Base-by-base conservation (phyloP, 2,888 invertebrate genomes). In the Chorisops tibialis region DNA sequence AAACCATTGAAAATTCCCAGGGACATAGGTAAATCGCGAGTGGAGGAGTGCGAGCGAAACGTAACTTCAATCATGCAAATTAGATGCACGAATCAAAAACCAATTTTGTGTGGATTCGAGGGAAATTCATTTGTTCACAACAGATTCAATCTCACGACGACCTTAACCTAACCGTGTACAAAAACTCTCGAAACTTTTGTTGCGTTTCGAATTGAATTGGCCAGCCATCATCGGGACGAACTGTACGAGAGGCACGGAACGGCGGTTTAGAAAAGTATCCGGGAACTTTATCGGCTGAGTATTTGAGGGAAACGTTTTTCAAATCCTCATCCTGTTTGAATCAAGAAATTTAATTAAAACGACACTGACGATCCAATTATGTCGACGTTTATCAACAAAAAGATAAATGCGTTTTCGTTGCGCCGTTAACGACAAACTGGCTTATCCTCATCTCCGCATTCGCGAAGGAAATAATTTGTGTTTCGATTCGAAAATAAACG, bases 291-390 rank as follows among this genome's bases (percentile, higher is more conserved):
- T 30, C 30, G 30, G 30, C 9, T 30, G 30, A 30, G 24, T n/a
- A n/a, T n/a, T n/a, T n/a, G n/a, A 24, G 24, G 7, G 30, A 9
- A n/a, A 30, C 30, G 7, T 30, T 30, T 30, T 30, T 30, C 30
- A 1, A 30, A 9, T 43, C 47, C 5, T 4, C 2, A 9, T 47
- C 56, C 54, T 54, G 54, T 41, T 54, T 35, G 37, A 56, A 43
- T 56, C 30, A 30, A 24, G 56, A 56, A 56, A 56, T 56, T 56
- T 56, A 56, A 56, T 56, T 56, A 56, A 56, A 56, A 43, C 56
- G 56, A 43, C n/a, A n/a, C 56, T 56, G 45, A 56, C 56, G 56
- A 56, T 56, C 56, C 56, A 56, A 56, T 56, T 56, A 56, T 45
- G 43, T 43, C 30, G 56, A 56, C 56, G 56, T 56, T 45, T 56